Evolutionary conservation across 1,140 invertebrate genomes (phyloP), one percentile per base, ranked within the genome.

Genomic region (Leptinotarsa lineolata): DNA sequence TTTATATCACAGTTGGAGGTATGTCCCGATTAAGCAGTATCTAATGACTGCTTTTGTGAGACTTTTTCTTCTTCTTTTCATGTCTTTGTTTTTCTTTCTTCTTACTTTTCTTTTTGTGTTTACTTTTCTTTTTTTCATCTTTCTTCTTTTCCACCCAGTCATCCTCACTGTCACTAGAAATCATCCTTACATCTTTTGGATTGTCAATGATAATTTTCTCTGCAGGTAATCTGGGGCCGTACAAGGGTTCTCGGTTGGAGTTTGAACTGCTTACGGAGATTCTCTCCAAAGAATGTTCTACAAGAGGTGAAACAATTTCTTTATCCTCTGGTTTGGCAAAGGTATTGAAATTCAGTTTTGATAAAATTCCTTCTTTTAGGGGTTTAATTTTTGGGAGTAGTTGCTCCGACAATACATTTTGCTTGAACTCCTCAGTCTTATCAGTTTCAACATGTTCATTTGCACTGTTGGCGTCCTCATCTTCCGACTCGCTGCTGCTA

Each of bases 311-410:
- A 18, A 39, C 46, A 20, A 30, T 68, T 68, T 59, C 44, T 54
- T 70, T 60, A 54, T 30, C 13, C 66, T 76, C 67, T 18, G 72
- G 66, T 69, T 76, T 74, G 60, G 18, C 58, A 22, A 80, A 74
- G 11, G 54, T 61, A 54, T 75, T 73, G 72, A 81, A 82, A 69
- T 80, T 75, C 44, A 84, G 72, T 44, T 81, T 76, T 18, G 82
- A 83, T 59, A 84, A 73, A 67, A 84, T 82, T 18, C 83, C 82
- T 74, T 81, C 76, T 77, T 82, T 83, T 15, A 78, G 72, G 18
- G 81, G 81, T 74, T 81, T 84, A 72, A 84, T 83, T 79, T 81
- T 82, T 22, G 82, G 81, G 21, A 83, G 54, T 61, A 83, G 76
- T 21, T 79, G 65, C 65, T 83, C 82, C 13, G 76, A 78, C 18